Conservation (phyloP, 2,888 invertebrate species). For the Apamea monoglypha region DNA sequence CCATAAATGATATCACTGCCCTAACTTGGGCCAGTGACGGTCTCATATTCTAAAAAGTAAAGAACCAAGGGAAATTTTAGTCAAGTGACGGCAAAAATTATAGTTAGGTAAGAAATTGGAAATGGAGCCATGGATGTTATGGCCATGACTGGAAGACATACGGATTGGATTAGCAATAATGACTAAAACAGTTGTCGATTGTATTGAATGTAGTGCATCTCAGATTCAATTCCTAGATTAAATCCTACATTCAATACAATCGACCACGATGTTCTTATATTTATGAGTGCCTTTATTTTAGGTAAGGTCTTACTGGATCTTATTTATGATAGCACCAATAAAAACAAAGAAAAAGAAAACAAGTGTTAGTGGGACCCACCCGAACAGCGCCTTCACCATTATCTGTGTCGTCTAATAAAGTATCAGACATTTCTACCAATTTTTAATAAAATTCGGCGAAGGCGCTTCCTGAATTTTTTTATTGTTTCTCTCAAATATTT, state of each 20-base stretch:
- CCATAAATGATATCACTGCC: conserved; percentile 80
- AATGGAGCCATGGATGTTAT: too few species aligned
- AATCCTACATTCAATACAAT: too few species aligned
- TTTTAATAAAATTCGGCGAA: neutral
- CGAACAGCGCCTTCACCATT: conserved; percentile 55
- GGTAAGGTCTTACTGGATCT: neutral
- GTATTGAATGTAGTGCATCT: conserved; percentile 1
- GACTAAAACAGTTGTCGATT: neutral
- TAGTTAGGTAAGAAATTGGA: neutral
- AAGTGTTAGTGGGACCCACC: conserved; percentile 49
- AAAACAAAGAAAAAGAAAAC: conserved; percentile 12
- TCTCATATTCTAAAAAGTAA: conserved; percentile 74
- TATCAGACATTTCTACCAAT: conserved; percentile 58
- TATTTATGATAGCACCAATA: neutral
- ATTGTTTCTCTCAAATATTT: neutral
- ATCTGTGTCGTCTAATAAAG: conserved; percentile 56
- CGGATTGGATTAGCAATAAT: neutral
- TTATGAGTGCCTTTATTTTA: neutral
- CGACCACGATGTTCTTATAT: neutral
- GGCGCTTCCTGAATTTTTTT: neutral
- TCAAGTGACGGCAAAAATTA: neutral
- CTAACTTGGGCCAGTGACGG: conserved; percentile 81
- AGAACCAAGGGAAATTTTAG: neutral
- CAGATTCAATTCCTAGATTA: too few species aligned
- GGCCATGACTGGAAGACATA: neutral